Percentiles rank a stretch among this genome's conserved stretches.
These are phyloP conservation scores for Spea multiplicata DNA, from an alignment of 2,113 vertebrate genomes.

Conservation along the genomic window DNA sequence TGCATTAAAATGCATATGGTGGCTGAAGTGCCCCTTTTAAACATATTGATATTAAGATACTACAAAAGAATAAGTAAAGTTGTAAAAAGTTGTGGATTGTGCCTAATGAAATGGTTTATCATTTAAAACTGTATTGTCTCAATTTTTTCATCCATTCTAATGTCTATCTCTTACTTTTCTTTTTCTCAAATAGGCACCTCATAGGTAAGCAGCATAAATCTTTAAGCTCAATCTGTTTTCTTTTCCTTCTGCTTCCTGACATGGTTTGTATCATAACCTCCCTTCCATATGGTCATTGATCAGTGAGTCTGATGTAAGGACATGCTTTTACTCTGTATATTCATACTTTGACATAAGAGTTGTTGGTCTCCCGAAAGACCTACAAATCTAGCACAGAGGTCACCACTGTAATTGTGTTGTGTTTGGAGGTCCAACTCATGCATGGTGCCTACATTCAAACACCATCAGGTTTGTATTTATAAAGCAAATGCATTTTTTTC, in stretches of 20 bases:
- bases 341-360: constrained; percentile 8
- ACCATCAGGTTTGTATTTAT: constrained; percentile 17
- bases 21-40: too few species aligned
- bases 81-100: too few species aligned
- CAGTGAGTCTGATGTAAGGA: constrained; percentile 6
- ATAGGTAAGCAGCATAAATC: too few species aligned
- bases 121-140: too few species aligned
- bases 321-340: constrained; percentile 10
- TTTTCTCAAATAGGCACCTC: too few species aligned
- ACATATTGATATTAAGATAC: too few species aligned
- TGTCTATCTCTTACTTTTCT: too few species aligned
- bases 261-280: neutral
- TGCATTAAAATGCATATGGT: too few species aligned
- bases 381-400: constrained; percentile 36
- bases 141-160: too few species aligned
- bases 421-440: constrained; percentile 17
- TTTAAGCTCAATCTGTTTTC: neutral
- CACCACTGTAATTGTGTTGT: constrained; percentile 7
- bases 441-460: constrained; percentile 18
- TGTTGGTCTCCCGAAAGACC: constrained; percentile 10
- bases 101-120: too few species aligned
- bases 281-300: constrained; percentile 11
- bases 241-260: neutral
- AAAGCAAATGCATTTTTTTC: constrained; percentile 33
- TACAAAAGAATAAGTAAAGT: too few species aligned